Percentiles rank a stretch among this genome's conserved stretches.
Conservation (phyloP, 2,113 vertebrate genomes). For the Lagopus muta region DNA sequence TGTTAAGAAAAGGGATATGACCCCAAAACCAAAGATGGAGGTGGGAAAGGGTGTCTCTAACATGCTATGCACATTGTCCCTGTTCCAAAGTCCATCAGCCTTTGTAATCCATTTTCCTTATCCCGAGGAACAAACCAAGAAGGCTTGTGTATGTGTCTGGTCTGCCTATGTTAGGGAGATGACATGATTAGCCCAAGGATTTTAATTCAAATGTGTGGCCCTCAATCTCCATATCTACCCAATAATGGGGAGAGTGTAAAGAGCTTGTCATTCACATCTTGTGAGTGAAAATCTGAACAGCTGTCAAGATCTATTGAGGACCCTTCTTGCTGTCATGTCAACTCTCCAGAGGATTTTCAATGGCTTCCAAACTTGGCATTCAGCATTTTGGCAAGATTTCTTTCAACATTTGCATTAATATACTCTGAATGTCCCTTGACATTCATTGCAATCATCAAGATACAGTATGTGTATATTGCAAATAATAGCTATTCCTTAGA, state of each 20-base stretch:
- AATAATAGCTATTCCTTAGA: neutral
- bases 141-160: fast-evolving
- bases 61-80: fast-evolving
- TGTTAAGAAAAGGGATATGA: neutral
- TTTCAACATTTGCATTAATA: neutral
- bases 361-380: neutral
- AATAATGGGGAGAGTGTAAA: neutral
- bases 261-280: constrained; percentile 8
- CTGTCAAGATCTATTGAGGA: constrained; percentile 9
- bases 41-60: fast-evolving
- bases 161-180: neutral
- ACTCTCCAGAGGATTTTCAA: neutral
- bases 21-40: neutral
- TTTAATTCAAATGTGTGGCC: neutral
- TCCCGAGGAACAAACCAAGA: neutral
- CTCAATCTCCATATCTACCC: neutral
- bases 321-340: neutral
- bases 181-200: neutral
- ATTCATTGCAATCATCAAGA: neutral
- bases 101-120: neutral
- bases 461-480: fast-evolving
- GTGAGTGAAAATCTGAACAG: neutral
- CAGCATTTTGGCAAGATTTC: neutral
- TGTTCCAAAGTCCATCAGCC: too few species aligned
- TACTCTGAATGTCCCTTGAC: neutral